These are phyloP conservation scores for Genyomyrus donnyi DNA, from an alignment of 2,113 vertebrate species.

Conservation along the genomic window DNA sequence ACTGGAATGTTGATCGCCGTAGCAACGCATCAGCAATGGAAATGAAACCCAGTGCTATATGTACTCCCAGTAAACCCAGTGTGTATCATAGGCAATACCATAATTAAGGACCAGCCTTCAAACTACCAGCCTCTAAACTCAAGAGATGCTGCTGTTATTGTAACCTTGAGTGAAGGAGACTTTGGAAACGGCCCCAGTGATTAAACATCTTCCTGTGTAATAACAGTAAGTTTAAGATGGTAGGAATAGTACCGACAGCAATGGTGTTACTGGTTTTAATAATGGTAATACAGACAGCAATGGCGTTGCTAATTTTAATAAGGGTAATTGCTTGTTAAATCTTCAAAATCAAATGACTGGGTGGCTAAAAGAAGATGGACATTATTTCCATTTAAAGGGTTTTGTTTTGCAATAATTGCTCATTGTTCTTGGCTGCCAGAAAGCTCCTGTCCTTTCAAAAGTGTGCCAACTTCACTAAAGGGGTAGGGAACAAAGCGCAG, in stretches of 20 bases:
- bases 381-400: not conserved
- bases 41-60: not conserved
- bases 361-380: not conserved
- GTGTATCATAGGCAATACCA: not conserved
- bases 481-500: not conserved
- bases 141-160: not conserved
- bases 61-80: not conserved
- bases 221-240: no score
- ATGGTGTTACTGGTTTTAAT: no score
- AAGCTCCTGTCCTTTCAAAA: not conserved
- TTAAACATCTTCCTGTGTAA: not conserved
- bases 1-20: not conserved
- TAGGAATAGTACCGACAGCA: not conserved
- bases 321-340: not conserved
- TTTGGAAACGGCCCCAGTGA: not conserved
- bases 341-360: not conserved
- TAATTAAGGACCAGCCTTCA: not conserved
- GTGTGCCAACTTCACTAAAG: not conserved
- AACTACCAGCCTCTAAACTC: not conserved
- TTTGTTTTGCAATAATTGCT: not conserved
- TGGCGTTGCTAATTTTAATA: not conserved
- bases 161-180: not conserved
- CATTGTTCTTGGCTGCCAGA: not conserved
- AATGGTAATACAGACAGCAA: no score
- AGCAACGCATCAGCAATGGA: not conserved